phyloP scores from a whole-genome alignment of 2,113 vertebrate species.

The Aleadryas rufinucha region DNA sequence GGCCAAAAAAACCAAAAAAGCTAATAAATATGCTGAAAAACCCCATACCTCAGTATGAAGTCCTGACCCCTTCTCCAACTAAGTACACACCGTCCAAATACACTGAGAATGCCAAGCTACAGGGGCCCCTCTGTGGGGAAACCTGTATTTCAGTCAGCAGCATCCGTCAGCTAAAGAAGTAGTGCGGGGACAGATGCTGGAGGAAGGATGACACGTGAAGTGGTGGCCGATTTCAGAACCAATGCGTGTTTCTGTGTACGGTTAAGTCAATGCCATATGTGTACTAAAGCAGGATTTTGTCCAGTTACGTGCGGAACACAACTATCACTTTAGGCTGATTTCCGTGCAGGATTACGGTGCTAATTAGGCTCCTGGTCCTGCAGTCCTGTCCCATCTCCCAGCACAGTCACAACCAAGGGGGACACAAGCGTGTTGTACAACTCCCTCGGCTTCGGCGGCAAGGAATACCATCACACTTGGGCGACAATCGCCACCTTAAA shows the following conservation, averaged over 20 bases:
- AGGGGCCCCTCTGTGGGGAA: slow-evolving; percentile 56
- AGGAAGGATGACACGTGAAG: not conserved
- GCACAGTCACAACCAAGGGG: rapidly evolving
- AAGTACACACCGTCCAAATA: slow-evolving; percentile 55
- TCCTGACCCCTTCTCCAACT: slow-evolving; percentile 63
- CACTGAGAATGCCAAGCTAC: slow-evolving; percentile 55
- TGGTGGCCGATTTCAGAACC: not conserved
- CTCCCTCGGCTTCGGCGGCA: not conserved
- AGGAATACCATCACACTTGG: rapidly evolving
- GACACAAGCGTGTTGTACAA: rapidly evolving
- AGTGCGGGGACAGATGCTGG: not conserved
- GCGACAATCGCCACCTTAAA: rapidly evolving
- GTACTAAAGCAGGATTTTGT: not conserved
- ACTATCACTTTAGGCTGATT: not conserved
- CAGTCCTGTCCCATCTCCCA: not conserved
- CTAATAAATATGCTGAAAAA: slow-evolving; percentile 52
- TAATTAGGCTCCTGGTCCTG: not conserved
- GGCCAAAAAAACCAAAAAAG: slow-evolving; percentile 28
- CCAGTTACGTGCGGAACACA: not conserved
- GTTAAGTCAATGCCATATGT: rapidly evolving
- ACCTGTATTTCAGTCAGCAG: slow-evolving; percentile 39
- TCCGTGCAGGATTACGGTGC: not conserved
- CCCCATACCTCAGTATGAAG: slow-evolving; percentile 58
- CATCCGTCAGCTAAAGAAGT: not conserved
- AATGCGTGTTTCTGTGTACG: not conserved